Evolutionary conservation across 2,113 vertebrate genomes (phyloP), one percentile per base, ranked within the genome.

Genomic region (Turdus rufiventris): DNA sequence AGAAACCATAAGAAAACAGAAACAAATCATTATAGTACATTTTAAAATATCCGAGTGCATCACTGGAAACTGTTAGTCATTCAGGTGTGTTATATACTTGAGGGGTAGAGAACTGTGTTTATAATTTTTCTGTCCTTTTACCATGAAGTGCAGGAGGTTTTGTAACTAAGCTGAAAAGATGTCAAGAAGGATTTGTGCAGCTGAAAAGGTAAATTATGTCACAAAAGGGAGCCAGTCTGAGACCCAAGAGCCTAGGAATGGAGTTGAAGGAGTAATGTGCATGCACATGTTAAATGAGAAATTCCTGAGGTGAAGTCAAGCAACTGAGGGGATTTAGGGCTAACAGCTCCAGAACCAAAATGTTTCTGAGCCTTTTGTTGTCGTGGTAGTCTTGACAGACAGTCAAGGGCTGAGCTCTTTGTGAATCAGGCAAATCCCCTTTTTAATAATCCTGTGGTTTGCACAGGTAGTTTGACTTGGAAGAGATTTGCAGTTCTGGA

Each of bases 1-100:
- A 13, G 6, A 74, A 87, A 42, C 10, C 7, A 31, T 65, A n/a
- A 62, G 31, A 71, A 87, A 72, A 36, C 4, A n/a, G 6, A 45
- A 75, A 63, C 0, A 23, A 67, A 42, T 5, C 3, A 25, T 29
- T 29, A 4, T 14, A 56, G 2, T 17, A 10, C 28, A 25, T 36
- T 1, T 38, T 25, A 53, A 54, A 43, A n/a, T 24, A 18, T 28
- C 18, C 11, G 18, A 42, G 2, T n/a, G 5, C 2, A 7, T 67
- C 2, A 15, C 0, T 57, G 19, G 34, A 36, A 89, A 60, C 12
- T 47, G 7, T 36, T 43, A 68, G 13, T 75, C n/a, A 25, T 63
- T 68, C n/a, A 36, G 6, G 1, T 45, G 3, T 28, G 6, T 33
- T 36, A 31, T 24, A 20, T 8, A 9, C 8, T 45, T 7, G 9